Conservation (phyloP, 2,113 vertebrate species). For the Penelope pileata region DNA sequence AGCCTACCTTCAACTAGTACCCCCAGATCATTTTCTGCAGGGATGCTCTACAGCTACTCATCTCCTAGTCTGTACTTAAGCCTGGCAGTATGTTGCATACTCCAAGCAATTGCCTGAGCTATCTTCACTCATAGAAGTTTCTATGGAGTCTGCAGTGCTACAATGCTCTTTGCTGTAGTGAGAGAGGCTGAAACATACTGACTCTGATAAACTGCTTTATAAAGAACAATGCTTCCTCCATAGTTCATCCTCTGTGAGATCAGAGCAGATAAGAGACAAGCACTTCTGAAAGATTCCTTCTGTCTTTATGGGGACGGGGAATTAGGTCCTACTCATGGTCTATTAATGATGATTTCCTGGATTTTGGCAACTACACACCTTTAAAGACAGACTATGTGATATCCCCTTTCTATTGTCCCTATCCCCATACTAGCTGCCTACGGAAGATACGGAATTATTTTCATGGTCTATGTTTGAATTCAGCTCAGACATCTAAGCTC, state of each 20-base stretch:
- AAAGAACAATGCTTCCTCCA: not conserved
- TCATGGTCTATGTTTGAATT: not conserved
- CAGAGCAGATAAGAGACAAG: not conserved
- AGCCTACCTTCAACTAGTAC: not conserved
- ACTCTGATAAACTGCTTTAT: not conserved
- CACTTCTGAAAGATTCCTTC: not conserved
- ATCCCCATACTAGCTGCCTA: not conserved
- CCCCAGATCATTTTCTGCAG: not conserved
- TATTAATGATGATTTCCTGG: not conserved
- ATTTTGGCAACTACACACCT: not conserved
- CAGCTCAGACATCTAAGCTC: not conserved
- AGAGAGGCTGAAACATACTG: not conserved
- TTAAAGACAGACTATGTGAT: not conserved
- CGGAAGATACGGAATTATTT: not conserved
- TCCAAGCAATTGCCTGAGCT: not conserved
- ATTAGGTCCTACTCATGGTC: not conserved
- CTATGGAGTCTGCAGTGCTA: not conserved
- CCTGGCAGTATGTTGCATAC: not conserved
- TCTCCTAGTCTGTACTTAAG: not conserved
- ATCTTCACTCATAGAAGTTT: not conserved
- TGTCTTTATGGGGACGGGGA: not conserved
- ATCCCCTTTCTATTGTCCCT: not conserved
- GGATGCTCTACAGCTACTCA: not conserved
- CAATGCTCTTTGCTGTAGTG: not conserved
- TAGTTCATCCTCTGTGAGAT: not conserved